A percentile compares a stretch with the other conserved stretches of the same genome.
phyloP scores from a whole-genome alignment of 2,888 invertebrate genomes.

The Hedya salicella region DNA sequence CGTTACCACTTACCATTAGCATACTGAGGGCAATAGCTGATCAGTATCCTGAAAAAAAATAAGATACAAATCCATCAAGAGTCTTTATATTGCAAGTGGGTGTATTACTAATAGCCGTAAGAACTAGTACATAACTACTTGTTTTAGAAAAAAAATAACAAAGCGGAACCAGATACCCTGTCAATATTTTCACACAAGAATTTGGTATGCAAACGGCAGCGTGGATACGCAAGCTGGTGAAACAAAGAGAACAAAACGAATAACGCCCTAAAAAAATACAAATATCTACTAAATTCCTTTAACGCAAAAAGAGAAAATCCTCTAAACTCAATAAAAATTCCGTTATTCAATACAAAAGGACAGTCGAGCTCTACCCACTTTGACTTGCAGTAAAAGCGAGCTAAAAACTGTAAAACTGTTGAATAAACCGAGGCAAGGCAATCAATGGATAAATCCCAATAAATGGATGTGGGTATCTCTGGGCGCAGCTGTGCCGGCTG shows the following conservation, averaged over 20 bases:
- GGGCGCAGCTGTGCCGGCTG: constrained; percentile 39
- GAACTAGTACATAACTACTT: no score
- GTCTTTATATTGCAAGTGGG: no score
- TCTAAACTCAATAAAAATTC: constrained; percentile 11
- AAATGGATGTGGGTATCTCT: constrained; percentile 41
- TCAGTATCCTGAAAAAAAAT: no score
- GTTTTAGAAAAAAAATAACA: neutral
- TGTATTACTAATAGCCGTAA: no score
- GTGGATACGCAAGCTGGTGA: neutral
- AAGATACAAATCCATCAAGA: no score
- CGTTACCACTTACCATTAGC: no score
- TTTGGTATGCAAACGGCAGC: constrained; percentile 21
- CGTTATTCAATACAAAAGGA: constrained; percentile 7
- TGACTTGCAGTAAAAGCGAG: constrained; percentile 24
- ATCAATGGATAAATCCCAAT: constrained; percentile 41
- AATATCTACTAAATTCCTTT: neutral
- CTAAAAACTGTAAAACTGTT: constrained; percentile 37
- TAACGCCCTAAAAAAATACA: neutral
- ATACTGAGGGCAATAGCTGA: no score
- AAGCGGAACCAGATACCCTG: neutral
- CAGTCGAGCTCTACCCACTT: constrained; percentile 12
- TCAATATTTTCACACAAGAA: constrained; percentile 17
- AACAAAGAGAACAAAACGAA: constrained; percentile 1
- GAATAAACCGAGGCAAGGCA: constrained; percentile 28
- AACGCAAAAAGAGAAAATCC: neutral